Evolutionary conservation across 2,113 vertebrate genomes (phyloP).

Genomic region (Aix galericulata): DNA sequence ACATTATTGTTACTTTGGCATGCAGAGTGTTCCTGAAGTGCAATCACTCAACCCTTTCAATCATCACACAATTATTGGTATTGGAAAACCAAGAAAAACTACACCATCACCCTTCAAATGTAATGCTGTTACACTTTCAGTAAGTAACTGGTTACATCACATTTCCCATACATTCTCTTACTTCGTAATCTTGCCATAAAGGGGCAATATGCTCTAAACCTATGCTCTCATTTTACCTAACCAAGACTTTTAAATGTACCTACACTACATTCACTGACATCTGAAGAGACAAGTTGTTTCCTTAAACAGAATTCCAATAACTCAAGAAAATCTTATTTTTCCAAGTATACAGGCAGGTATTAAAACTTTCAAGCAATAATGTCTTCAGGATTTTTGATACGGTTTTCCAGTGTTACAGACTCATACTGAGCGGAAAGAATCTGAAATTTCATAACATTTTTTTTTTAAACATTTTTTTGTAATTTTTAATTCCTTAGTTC

Average conservation of each 20-base stretch:
- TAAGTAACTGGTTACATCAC: neutral
- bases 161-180: neutral
- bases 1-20: neutral
- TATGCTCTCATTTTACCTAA: neutral
- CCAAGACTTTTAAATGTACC: neutral
- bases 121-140: neutral
- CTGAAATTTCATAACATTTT: too few species aligned
- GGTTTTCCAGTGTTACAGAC: neutral
- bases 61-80: neutral
- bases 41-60: neutral
- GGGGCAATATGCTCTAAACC: neutral
- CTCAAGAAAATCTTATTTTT: neutral
- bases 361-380: neutral
- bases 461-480: neutral
- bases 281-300: neutral
- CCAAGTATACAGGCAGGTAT: neutral
- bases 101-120: neutral
- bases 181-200: neutral
- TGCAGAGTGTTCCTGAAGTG: neutral
- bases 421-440: neutral
- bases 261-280: accelerated
- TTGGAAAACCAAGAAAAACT: neutral
- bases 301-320: neutral
- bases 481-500: neutral
- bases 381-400: neutral